Percentiles rank a stretch among this genome's conserved stretches.
Conservation (phyloP, 2,113 vertebrate species). For the Barnardius zonarius region DNA sequence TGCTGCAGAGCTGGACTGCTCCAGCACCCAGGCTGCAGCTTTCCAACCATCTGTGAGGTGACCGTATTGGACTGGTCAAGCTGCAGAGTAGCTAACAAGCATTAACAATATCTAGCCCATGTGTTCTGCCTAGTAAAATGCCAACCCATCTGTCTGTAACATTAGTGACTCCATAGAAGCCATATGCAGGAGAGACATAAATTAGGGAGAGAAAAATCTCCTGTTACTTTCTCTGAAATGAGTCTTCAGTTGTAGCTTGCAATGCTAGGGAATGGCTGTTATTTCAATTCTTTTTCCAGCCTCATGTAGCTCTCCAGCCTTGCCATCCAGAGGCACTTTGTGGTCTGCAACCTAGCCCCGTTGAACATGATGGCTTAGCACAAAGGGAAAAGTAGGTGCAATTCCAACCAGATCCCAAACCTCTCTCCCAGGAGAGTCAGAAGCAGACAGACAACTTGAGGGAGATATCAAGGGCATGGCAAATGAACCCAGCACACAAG, state of each 20-base stretch:
- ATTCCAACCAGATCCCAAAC: not conserved
- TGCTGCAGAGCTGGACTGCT: not conserved
- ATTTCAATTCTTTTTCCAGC: not conserved
- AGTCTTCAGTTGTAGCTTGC: not conserved
- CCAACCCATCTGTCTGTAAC: slow-evolving; percentile 63
- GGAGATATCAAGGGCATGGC: not conserved
- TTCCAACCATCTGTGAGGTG: slow-evolving; percentile 23
- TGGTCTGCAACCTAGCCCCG: not conserved
- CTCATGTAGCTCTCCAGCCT: not conserved
- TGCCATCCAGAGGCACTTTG: not conserved
- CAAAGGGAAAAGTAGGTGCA: not conserved
- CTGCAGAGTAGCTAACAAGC: slow-evolving; percentile 51
- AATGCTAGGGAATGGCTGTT: not conserved
- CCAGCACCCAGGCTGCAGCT: slow-evolving; percentile 5
- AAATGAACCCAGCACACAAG: not conserved
- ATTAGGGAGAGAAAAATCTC: slow-evolving; percentile 63
- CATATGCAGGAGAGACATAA: slow-evolving; percentile 57
- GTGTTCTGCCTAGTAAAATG: slow-evolving; percentile 58
- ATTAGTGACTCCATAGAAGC: slow-evolving; percentile 31
- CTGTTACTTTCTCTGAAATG: not conserved
- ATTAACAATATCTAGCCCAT: slow-evolving; percentile 57
- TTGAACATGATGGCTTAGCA: not conserved
- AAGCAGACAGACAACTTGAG: not conserved
- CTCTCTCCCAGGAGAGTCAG: not conserved
- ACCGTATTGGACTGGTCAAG: slow-evolving; percentile 39